Evolutionary conservation across 1,140 invertebrate species (phyloP), one percentile per base, ranked within the genome.

Genomic region (Scaptodrosophila lebanonensis): DNA sequence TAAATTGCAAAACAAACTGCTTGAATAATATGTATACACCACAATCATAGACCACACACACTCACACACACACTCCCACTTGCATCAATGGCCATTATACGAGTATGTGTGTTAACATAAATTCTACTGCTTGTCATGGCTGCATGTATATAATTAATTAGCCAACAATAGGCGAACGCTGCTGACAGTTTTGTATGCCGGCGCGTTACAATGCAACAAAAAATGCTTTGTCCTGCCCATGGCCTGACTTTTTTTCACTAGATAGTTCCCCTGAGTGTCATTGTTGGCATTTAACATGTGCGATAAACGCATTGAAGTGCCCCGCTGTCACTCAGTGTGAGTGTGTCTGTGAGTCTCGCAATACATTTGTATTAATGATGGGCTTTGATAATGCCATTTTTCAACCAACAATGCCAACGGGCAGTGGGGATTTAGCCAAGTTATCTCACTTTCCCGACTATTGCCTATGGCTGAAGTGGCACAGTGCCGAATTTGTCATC

Each of bases 331-430:
- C n/a, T n/a, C n/a, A n/a, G n/a, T n/a, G 22, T 25, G 22, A 8
- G 3, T 4, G 22, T 25, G 22, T 8, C 22, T 25, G 22, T 4
- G 22, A 8, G 22, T 25, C 8, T 25, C 3, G 8, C 8, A 58
- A 76, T 66, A 77, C 62, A 72, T 77, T 73, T 77, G 54, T 72
- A 66, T 69, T 77, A 79, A 77, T 77, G 79, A 79, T 77, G 57
- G 68, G 65, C 75, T 54, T 62, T 33, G 73, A 43, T 75, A 77
- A 66, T 39, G 75, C 43, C 73, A 77, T 79, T 79, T 79, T 63
- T 77, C 73, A 79, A 73, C 44, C 45, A 57, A 62, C 54, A 20
- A 54, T 25, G 35, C 18, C 39, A 20, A 18, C 53, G 8, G 3
- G 8, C 22, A 25, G 22, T n/a, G n/a, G n/a, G n/a, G n/a, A n/a